phyloP scores from a whole-genome alignment of 2,113 vertebrate species.

The Tragelaphus buxtoni region DNA sequence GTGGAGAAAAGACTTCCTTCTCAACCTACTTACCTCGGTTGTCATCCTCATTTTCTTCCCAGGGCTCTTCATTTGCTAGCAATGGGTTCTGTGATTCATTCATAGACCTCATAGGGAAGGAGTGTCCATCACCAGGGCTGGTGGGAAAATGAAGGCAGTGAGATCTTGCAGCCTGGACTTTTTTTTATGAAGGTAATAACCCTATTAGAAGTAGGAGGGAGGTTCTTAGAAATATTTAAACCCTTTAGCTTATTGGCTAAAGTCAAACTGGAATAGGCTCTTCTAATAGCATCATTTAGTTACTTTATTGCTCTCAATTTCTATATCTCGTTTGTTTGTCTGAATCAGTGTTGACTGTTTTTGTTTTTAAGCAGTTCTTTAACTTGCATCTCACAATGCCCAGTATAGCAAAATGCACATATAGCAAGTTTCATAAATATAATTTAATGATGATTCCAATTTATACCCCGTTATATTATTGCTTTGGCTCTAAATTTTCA shows the following conservation, averaged over 20 bases:
- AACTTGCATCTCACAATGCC: background rate
- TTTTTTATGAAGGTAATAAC: background rate
- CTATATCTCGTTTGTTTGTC: background rate
- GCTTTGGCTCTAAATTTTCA: slow-evolving; percentile 30
- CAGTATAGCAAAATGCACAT: background rate
- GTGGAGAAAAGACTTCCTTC: slow-evolving; percentile 23
- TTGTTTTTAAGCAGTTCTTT: background rate
- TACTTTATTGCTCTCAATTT: slow-evolving; percentile 16
- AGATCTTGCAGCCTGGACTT: background rate
- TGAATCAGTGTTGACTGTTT: background rate
- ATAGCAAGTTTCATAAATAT: slow-evolving; percentile 10
- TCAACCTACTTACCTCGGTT: slow-evolving; percentile 82
- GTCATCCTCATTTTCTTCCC: slow-evolving; percentile 93
- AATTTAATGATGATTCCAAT: slow-evolving; percentile 29
- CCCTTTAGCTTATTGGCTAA: background rate
- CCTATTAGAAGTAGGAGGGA: background rate
- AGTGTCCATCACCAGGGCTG: slow-evolving; percentile 95
- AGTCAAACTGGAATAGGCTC: background rate
- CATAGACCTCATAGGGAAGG: slow-evolving; percentile 88
- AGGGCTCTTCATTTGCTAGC: slow-evolving; percentile 89
- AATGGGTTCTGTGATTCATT: slow-evolving; percentile 91
- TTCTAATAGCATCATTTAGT: background rate
- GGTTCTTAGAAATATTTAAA: background rate
- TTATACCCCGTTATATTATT: slow-evolving; percentile 8
- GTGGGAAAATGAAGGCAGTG: slow-evolving; percentile 23